Base-by-base conservation (phyloP, 2,888 invertebrate genomes). In the Herminia tarsipennalis region DNA sequence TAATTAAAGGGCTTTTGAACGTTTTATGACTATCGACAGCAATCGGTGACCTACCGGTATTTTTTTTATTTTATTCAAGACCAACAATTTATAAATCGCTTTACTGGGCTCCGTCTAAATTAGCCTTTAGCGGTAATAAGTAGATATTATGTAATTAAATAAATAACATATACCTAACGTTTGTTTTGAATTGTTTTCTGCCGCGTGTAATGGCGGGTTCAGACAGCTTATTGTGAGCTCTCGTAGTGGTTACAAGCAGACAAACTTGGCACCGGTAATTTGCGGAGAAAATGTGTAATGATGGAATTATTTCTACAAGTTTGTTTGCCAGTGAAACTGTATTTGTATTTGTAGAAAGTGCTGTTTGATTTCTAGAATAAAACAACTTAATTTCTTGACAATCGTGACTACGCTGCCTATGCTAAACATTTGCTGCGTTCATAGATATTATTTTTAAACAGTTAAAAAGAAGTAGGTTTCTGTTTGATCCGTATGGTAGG, bases 251-350 rank as follows among this genome's bases (percentile, higher is more conserved):
- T 14, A 9, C 12, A 16, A n/a, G 30, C 27, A 6, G 35, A 34
- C 43, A 25, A 37, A 44, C 25, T 21, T 34, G 10, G 16, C n/a
- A 24, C 12, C 46, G 6, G 45, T 41, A 42, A 65, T 60, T 36
- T 60, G 47, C 17, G 20, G 66, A 32, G 62, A 61, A 63, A 58
- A 45, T 53, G 42, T 46, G 49, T 59, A 45, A 50, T 50, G 25
- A 36, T 36, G 39, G 29, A 42, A 48, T 51, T 55, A 59, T 62
- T 55, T 66, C 34, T 4, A 14, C 13, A 6, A 34, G 12, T 17
- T 29, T 28, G 10, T 12, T 18, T 25, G 25, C 18, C n/a, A 21
- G 21, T 14, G 29, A 29, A 29, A 38, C 22, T 21, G 13, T 5
- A 6, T 24, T 20, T 37, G 25, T 6, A 3, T 36, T n/a, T n/a